A percentile compares a stretch with the other conserved stretches of the same genome.
Evolutionary conservation across 2,113 vertebrate species (phyloP).

Genomic region (Procavia capensis): DNA sequence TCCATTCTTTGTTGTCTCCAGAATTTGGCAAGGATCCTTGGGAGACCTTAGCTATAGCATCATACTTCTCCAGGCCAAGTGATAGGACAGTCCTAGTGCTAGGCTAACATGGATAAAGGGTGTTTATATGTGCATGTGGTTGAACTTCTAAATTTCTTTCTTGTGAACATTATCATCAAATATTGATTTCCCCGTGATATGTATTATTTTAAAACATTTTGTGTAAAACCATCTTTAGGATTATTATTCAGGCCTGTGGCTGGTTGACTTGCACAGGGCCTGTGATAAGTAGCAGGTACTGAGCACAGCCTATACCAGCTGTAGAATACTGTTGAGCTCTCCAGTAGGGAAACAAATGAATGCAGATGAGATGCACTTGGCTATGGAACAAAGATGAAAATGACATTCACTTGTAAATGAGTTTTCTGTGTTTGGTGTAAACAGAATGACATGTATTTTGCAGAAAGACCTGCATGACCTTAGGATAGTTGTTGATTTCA

Average conservation of each 20-base stretch:
- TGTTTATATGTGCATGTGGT: not conserved
- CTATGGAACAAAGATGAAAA: constrained; percentile 84
- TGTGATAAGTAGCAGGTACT: constrained; percentile 84
- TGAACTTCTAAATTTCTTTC: constrained; percentile 28
- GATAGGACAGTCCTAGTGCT: constrained; percentile 22
- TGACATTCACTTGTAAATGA: constrained; percentile 94
- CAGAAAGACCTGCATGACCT: constrained; percentile 71
- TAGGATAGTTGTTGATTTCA: constrained; percentile 61
- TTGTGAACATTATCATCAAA: not conserved
- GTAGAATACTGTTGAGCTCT: constrained; percentile 87
- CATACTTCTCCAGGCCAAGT: not conserved
- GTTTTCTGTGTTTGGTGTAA: constrained; percentile 90
- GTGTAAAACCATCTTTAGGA: constrained; percentile 37
- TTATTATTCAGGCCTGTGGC: constrained; percentile 63
- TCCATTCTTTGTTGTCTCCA: not conserved
- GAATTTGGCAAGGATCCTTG: not conserved
- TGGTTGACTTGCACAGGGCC: constrained; percentile 55
- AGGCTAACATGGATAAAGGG: not conserved
- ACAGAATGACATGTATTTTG: constrained; percentile 88
- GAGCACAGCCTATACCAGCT: constrained; percentile 88
- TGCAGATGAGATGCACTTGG: constrained; percentile 90
- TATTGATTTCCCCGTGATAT: constrained; percentile 36
- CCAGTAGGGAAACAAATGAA: constrained; percentile 88
- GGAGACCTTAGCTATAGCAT: not conserved
- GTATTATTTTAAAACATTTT: constrained; percentile 33